These are phyloP conservation scores for Rhyzopertha dominica DNA, from an alignment of 1,140 invertebrate species.

Conservation along the genomic window DNA sequence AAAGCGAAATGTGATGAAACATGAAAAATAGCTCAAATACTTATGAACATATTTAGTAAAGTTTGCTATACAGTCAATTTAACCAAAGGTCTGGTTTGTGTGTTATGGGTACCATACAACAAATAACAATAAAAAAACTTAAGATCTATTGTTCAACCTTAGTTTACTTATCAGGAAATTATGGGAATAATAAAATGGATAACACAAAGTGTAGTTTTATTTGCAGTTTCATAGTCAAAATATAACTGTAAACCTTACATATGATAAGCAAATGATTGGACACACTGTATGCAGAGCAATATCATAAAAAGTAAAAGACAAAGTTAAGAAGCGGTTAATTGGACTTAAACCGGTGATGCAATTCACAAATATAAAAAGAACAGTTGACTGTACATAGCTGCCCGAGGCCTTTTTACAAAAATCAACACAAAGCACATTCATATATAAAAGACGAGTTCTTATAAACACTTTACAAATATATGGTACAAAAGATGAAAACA, in stretches of 20 bases:
- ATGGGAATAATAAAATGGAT: neutral
- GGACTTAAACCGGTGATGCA: neutral
- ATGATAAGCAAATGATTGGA: constrained; percentile 38
- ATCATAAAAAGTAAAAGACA: constrained; percentile 17
- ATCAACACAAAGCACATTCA: constrained; percentile 1
- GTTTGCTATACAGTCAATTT: no score
- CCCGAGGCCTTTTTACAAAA: neutral
- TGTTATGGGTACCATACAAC: neutral
- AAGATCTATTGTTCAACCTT: neutral
- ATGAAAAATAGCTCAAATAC: no score
- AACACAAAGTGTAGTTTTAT: constrained; percentile 1
- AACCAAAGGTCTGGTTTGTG: neutral
- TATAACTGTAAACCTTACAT: constrained; percentile 40
- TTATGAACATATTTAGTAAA: no score
- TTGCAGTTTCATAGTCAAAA: constrained; percentile 37
- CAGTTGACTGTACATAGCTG: constrained; percentile 1
- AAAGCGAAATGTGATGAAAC: no score
- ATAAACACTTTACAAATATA: constrained; percentile 13
- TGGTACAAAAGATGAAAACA: constrained; percentile 10
- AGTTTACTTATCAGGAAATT: neutral
- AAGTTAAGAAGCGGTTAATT: constrained; percentile 12
- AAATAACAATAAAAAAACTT: neutral
- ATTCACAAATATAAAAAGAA: constrained; percentile 2
- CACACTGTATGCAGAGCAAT: constrained; percentile 34
- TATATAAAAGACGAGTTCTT: constrained; percentile 11